These are phyloP conservation scores for Vireo griseus DNA, from an alignment of 2,797 vertebrate genomes.

Conservation along the genomic window DNA sequence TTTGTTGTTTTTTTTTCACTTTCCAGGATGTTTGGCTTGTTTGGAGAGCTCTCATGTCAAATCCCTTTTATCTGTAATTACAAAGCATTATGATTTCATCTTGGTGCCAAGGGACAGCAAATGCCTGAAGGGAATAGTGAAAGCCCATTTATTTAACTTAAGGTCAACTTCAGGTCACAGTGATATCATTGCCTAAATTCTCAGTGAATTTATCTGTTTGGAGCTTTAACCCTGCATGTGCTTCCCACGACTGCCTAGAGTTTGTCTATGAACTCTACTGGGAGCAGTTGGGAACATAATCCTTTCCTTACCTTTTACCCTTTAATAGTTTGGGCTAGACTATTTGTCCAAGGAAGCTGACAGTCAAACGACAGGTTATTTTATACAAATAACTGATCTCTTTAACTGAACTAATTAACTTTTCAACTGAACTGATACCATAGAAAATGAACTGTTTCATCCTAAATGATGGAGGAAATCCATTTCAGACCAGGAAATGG, in stretches of 20 bases:
- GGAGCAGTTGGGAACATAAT: not conserved
- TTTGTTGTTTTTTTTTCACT: not conserved
- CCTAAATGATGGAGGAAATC: not conserved
- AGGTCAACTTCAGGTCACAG: not conserved
- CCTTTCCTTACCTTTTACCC: not conserved
- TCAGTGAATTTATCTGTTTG: not conserved
- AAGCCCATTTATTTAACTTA: conserved; percentile 20
- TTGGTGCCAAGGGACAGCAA: conserved; percentile 16
- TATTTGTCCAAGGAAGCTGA: not conserved
- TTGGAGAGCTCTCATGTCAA: conserved; percentile 47
- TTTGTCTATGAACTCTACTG: not conserved
- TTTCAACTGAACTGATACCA: not conserved
- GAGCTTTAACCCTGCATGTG: not conserved
- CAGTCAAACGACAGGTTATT: not conserved
- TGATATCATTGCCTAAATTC: conserved; percentile 17
- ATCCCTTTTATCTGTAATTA: conserved; percentile 44
- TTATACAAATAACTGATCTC: not conserved
- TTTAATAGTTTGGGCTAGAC: not conserved
- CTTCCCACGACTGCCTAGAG: not conserved
- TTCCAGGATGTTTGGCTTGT: conserved; percentile 38
- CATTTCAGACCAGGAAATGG: not conserved
- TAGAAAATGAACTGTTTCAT: not conserved
- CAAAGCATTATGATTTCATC: conserved; percentile 52
- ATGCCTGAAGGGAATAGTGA: conserved; percentile 5
- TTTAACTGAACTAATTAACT: not conserved